Percentiles rank a stretch among this genome's conserved stretches.
Conservation (phyloP, 2,888 invertebrate genomes). For the Synanthedon myopaeformis region DNA sequence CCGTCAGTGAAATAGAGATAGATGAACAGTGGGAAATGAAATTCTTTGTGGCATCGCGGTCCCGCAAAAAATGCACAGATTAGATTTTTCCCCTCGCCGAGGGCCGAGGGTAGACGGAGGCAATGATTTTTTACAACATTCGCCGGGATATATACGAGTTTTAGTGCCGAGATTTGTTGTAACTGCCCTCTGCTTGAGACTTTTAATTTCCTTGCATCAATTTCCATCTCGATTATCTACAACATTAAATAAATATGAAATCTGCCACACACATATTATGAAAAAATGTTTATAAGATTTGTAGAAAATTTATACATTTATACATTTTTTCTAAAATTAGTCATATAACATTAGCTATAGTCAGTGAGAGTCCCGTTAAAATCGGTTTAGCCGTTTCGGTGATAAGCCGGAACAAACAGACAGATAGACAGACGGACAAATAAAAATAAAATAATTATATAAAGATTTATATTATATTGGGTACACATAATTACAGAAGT, state of each 20-base stretch:
- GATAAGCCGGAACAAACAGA: no score
- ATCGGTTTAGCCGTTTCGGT: no score
- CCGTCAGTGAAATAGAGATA: constrained; percentile 72
- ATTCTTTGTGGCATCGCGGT: constrained; percentile 72
- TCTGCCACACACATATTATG: constrained; percentile 30
- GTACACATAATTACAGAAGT: no score
- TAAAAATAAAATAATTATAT: no score
- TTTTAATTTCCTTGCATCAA: constrained; percentile 60
- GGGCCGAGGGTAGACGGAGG: constrained; percentile 64
- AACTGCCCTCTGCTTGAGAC: constrained; percentile 63
- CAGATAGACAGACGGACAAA: no score
- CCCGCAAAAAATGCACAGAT: constrained; percentile 73
- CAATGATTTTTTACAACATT: constrained; percentile 71
- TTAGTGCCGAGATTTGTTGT: constrained; percentile 66
- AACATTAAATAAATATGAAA: constrained; percentile 12
- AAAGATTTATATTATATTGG: no score
- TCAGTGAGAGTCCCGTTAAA: no score
- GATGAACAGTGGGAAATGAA: constrained; percentile 73
- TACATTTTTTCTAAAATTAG: no score
- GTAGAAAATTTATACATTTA: no score
- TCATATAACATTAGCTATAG: no score
- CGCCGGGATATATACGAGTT: constrained; percentile 63
- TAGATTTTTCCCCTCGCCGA: constrained; percentile 68
- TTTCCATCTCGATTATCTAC: no score
- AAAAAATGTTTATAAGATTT: no score